A percentile compares a stretch with the other conserved stretches of the same genome.
Evolutionary conservation across 2,113 vertebrate species (phyloP).

Genomic region (Hiodon tergisus): DNA sequence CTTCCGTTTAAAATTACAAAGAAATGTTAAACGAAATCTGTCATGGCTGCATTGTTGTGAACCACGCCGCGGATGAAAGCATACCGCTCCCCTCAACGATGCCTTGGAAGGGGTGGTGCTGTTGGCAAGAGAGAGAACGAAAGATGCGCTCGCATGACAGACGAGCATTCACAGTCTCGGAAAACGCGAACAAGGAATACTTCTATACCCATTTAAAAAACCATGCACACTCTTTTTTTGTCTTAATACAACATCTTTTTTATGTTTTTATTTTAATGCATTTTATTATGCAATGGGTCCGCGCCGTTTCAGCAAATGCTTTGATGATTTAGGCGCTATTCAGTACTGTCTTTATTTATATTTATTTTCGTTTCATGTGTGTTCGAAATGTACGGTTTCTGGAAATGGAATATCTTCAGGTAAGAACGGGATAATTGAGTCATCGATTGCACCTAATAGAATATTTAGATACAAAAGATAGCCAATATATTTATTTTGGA

Average conservation of each 20-base stretch:
- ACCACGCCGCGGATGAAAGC: no score
- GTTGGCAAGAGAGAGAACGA: background rate
- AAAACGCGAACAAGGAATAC: background rate
- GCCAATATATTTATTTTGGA: no score
- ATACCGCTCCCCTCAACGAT: background rate
- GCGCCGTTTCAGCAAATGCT: slow-evolving; percentile 23
- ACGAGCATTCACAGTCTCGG: background rate
- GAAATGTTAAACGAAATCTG: background rate
- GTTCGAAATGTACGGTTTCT: slow-evolving; percentile 24
- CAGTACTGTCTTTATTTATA: slow-evolving; percentile 29
- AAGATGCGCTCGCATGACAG: background rate
- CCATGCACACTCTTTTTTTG: background rate
- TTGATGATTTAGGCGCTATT: slow-evolving; percentile 14
- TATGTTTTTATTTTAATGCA: slow-evolving; percentile 15
- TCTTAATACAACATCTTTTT: background rate
- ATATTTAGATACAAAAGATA: no score
- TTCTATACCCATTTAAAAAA: background rate
- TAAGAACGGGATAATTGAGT: slow-evolving; percentile 33
- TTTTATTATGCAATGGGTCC: slow-evolving; percentile 47
- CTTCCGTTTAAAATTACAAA: background rate
- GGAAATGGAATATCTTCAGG: slow-evolving; percentile 38
- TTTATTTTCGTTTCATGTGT: slow-evolving; percentile 28
- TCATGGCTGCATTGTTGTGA: no score
- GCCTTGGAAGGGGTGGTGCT: background rate
- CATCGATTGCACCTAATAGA: background rate